Evolutionary conservation across 2,888 invertebrate genomes (phyloP), one percentile per base, ranked within the genome.

Genomic region (Hemicrepidius hirtus): DNA sequence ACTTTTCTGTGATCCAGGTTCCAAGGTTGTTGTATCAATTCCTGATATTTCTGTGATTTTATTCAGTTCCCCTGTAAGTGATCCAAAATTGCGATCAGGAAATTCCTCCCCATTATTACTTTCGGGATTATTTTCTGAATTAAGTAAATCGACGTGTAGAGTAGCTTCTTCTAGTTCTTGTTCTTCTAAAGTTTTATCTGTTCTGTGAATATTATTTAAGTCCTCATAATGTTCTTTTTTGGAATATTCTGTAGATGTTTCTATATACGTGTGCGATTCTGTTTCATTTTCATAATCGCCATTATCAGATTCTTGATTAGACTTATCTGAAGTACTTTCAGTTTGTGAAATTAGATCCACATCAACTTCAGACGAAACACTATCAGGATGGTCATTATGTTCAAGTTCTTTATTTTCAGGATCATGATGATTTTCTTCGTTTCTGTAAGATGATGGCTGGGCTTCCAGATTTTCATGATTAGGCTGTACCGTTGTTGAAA

Each of bases 281-380:
- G 16, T 46, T 46, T 46, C 46, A 20, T 13, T 46, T 5, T 46
- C 46, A 46, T 46, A 46, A 18, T 46, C 20, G 18, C 18, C 46
- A 46, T 13, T 20, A 10, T 13, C 40, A 13, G 2, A 40, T 13
- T n/a, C 3, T 4, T 40, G 40, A 13, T 3, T 40, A 13, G 40
- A 6, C 13, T n/a, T 40, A 4, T 40, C 13, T 40, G n/a, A n/a
- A n/a, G 40, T 40, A 6, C 13, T 40, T 40, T 10, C 37, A 37
- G 3, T 37, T 2, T 13, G 13, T 1, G 40, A 13, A 3, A 40
- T 40, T 13, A 13, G 5, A 7, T 41, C 41, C 9, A 7, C 9
- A 32, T 32, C 9, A 2, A 32, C 9, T 32, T 5, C 7, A 32
- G 5, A 9, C 9, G 7, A 32, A 32, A 9, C 7, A 7, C 9